phyloP scores from a whole-genome alignment of 2,113 vertebrate genomes.

The Hemichromis elongatus region DNA sequence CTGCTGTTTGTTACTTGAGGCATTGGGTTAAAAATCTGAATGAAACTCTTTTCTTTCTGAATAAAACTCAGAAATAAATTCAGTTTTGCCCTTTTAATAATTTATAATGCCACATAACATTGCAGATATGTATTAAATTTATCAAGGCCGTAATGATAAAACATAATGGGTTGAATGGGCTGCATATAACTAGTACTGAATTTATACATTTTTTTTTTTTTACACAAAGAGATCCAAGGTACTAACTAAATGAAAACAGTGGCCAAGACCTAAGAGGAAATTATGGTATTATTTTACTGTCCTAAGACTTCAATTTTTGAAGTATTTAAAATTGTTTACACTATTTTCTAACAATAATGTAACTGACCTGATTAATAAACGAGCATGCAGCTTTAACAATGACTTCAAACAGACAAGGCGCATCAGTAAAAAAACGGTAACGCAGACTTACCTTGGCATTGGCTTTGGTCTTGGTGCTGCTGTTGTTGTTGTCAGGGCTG shows the following conservation, averaged over 20 bases:
- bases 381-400: not conserved
- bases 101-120: not conserved
- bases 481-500: conserved; percentile 53
- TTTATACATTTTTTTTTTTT: not conserved
- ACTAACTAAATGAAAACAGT: not conserved
- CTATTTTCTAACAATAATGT: not conserved
- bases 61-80: not conserved
- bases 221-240: not conserved
- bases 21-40: not conserved
- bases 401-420: not conserved
- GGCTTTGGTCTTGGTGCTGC: conserved; percentile 66
- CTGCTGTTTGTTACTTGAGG: not conserved
- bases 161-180: not conserved
- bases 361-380: not conserved
- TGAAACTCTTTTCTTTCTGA: not conserved
- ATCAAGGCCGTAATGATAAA: not conserved
- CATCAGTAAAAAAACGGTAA: not conserved
- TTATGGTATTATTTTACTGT: not conserved
- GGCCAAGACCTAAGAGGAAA: not conserved
- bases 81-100: not conserved
- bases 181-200: not conserved
- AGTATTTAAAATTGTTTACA: not conserved
- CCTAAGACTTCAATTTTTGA: not conserved
- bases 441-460: conserved; percentile 73
- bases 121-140: not conserved